phyloP scores from a whole-genome alignment of 2,888 invertebrate genomes.

The Cataglyphis livida region DNA sequence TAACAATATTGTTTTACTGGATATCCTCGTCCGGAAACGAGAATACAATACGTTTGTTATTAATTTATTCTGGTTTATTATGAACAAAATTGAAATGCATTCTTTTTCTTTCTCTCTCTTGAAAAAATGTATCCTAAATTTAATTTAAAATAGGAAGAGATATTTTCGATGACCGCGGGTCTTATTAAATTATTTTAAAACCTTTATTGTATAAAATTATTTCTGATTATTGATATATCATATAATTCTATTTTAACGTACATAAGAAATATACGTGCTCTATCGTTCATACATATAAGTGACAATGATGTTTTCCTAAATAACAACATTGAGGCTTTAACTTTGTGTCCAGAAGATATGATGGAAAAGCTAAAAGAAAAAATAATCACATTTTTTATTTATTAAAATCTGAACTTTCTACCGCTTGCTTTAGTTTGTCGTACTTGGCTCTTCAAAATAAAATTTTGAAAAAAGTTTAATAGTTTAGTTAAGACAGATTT shows the following conservation, averaged over 20 bases:
- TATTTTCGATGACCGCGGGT: not conserved
- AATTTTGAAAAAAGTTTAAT: not conserved
- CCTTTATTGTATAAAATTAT: not conserved
- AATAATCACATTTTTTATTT: slow-evolving; percentile 56
- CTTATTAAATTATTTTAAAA: not conserved
- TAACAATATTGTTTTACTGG: slow-evolving; percentile 39
- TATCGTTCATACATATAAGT: not conserved
- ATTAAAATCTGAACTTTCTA: slow-evolving; percentile 48
- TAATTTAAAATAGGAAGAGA: not conserved
- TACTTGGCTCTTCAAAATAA: slow-evolving; percentile 4
- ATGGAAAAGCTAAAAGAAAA: slow-evolving; percentile 29
- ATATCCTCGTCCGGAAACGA: not conserved
- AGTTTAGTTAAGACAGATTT: not conserved
- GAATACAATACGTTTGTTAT: slow-evolving; percentile 28
- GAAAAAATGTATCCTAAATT: not conserved
- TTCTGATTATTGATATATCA: not conserved
- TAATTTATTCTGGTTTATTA: slow-evolving; percentile 18
- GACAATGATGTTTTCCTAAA: not conserved
- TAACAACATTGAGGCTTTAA: slow-evolving; percentile 14
- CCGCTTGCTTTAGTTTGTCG: slow-evolving; percentile 15
- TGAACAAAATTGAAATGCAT: slow-evolving; percentile 1
- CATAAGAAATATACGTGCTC: not conserved
- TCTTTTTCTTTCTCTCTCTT: not conserved
- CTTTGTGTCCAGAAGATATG: slow-evolving; percentile 40
- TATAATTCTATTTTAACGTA: not conserved